Evolutionary conservation across 2,113 vertebrate species (phyloP).

Genomic region (Marcusenius ussheri): DNA sequence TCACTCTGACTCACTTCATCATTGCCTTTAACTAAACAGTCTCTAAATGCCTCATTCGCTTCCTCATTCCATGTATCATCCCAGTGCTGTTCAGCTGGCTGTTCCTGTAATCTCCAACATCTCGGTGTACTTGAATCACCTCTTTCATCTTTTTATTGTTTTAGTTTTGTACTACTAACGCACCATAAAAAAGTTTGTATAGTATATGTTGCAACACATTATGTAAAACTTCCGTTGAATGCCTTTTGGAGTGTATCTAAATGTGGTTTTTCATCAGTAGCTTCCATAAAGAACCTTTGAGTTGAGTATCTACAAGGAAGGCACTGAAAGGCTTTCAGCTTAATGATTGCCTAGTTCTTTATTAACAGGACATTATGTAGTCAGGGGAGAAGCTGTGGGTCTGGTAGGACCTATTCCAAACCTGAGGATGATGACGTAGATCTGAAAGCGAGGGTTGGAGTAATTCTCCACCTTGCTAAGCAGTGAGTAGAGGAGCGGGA

Average conservation of each 20-base stretch:
- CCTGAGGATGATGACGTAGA: constrained; percentile 76
- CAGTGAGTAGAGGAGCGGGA: constrained; percentile 77
- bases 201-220: not conserved
- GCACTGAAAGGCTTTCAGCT: not conserved
- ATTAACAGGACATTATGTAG: not conserved
- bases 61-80: not conserved
- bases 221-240: not conserved
- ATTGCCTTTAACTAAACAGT: not conserved
- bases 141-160: not conserved
- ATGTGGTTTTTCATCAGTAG: not conserved
- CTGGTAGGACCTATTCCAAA: constrained; percentile 39
- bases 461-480: constrained; percentile 76
- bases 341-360: not conserved
- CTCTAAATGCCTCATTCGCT: not conserved
- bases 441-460: constrained; percentile 62
- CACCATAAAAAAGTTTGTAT: not conserved
- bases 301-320: not conserved
- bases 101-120: not conserved
- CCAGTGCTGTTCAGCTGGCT: not conserved
- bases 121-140: not conserved
- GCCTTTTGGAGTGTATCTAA: not conserved
- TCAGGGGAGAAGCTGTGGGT: not conserved
- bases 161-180: not conserved
- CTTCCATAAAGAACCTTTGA: not conserved
- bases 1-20: not conserved